phyloP scores from a whole-genome alignment of 1,140 invertebrate genomes.

The Gryon sp. region DNA sequence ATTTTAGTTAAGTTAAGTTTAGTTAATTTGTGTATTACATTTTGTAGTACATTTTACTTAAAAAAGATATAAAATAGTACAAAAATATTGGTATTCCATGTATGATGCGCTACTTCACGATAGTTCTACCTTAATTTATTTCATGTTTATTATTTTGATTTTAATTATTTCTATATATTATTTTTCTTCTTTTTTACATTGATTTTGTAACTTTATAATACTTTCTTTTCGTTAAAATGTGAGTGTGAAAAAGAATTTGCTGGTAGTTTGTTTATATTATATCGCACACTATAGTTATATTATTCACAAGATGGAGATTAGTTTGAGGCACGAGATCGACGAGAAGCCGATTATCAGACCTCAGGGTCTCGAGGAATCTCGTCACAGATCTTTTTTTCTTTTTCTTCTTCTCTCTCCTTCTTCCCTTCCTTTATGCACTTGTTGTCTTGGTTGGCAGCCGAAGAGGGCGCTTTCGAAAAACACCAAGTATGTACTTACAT shows the following conservation, averaged over 20 bases:
- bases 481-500: slow-evolving; percentile 39
- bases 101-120: no score
- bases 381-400: slow-evolving; percentile 23
- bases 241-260: slow-evolving; percentile 29
- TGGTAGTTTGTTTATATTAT: slow-evolving; percentile 4
- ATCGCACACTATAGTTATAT: slow-evolving; percentile 32
- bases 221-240: no score
- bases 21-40: no score
- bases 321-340: slow-evolving; percentile 47
- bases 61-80: no score
- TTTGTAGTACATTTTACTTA: no score
- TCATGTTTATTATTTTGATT: no score
- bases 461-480: slow-evolving; percentile 42
- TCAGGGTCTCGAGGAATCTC: slow-evolving; percentile 38
- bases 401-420: not conserved
- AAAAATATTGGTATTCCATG: no score
- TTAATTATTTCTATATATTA: no score
- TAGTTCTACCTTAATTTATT: no score
- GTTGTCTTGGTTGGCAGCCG: slow-evolving; percentile 16
- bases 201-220: no score
- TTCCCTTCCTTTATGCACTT: slow-evolving; percentile 37
- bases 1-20: no score
- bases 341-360: slow-evolving; percentile 49
- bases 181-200: not conserved
- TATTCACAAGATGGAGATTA: slow-evolving; percentile 55